phyloP scores from a whole-genome alignment of 2,888 invertebrate species.

The Odontocolon sp. region DNA sequence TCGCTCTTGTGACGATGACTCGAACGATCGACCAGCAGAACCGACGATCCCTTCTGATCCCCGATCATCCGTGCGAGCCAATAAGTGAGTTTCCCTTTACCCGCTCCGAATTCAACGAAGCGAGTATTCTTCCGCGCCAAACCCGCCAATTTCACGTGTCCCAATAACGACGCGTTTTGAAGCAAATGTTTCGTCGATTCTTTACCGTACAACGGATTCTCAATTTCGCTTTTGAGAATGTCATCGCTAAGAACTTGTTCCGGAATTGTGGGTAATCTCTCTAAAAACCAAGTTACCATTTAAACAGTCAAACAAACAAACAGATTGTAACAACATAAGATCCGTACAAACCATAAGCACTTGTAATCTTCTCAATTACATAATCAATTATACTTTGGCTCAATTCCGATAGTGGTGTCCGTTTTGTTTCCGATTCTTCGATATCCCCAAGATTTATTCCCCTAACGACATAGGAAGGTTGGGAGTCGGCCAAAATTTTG shows the following conservation, averaged over 20 bases:
- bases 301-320: neutral
- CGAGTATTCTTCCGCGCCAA: constrained; percentile 85
- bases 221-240: constrained; percentile 81
- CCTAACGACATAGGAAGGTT: constrained; percentile 83
- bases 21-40: constrained; percentile 90
- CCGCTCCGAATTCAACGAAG: constrained; percentile 94
- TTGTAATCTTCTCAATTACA: constrained; percentile 73
- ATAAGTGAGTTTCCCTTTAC: constrained; percentile 93
- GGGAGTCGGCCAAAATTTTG: constrained; percentile 79
- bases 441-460: constrained; percentile 81
- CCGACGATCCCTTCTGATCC: constrained; percentile 81
- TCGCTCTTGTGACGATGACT: constrained; percentile 92
- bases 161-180: constrained; percentile 90
- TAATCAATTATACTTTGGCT: constrained; percentile 65
- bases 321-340: neutral
- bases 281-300: constrained; percentile 68
- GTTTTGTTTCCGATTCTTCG: constrained; percentile 52
- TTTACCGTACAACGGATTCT: constrained; percentile 83
- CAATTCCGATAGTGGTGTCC: constrained; percentile 70
- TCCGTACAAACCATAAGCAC: constrained; percentile 70
- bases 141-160: constrained; percentile 84
- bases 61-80: constrained; percentile 87
- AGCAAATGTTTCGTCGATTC: constrained; percentile 88
- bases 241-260: constrained; percentile 80
- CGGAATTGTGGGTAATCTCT: constrained; percentile 76